These are phyloP conservation scores for Melikaiella ostensackeni DNA, from an alignment of 2,888 invertebrate species.

Conservation along the genomic window DNA sequence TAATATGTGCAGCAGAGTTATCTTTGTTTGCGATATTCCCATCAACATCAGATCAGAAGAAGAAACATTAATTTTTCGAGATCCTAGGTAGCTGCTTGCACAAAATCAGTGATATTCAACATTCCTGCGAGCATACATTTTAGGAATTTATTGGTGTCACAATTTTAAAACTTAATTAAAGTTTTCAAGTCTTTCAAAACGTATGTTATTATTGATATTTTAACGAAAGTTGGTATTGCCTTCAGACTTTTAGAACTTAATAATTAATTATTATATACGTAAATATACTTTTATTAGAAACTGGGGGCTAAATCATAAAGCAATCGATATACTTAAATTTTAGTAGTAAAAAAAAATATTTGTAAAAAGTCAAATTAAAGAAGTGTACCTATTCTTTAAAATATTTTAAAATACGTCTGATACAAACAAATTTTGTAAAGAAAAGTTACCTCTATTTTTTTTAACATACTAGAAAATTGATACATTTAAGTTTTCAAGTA, in stretches of 20 bases:
- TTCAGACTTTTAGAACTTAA: neutral
- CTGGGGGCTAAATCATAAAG: neutral
- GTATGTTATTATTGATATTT: neutral
- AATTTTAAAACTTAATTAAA: neutral
- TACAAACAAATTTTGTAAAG: neutral
- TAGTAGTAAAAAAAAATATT: neutral
- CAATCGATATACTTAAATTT: constrained; percentile 2
- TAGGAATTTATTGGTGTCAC: neutral
- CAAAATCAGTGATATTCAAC: neutral
- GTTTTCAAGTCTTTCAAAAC: neutral
- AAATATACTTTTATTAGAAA: neutral
- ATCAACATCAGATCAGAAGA: constrained; percentile 6
- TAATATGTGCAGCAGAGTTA: constrained; percentile 78
- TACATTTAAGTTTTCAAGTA: neutral
- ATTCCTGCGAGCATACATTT: neutral
- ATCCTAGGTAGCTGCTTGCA: neutral
- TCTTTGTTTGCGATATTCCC: constrained; percentile 22
- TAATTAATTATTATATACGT: too few species aligned
- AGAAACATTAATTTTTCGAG: constrained; percentile 4
- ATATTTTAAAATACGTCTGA: neutral
- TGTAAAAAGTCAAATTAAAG: neutral
- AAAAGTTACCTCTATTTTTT: neutral
- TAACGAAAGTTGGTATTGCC: neutral
- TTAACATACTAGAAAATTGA: neutral
- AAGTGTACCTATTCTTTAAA: neutral